These are phyloP conservation scores for Heteromurus nitidus DNA, from an alignment of 2,888 invertebrate species.

Conservation along the genomic window DNA sequence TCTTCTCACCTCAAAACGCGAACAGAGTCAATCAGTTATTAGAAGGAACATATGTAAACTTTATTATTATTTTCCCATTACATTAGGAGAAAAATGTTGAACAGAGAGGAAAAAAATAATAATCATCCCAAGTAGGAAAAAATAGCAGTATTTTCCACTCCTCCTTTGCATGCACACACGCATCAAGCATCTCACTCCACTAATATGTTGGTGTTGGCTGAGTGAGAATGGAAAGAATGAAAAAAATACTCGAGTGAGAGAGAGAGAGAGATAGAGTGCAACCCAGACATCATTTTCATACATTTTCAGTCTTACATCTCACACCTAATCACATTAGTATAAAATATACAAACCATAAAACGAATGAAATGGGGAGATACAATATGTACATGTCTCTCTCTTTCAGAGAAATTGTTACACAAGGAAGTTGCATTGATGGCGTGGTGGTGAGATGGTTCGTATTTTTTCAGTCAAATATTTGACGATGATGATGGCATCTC, in stretches of 20 bases:
- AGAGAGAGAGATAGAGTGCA: background rate
- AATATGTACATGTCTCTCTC: too few relatives aligned
- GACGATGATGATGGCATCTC: conserved; percentile 15
- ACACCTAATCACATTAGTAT: conserved; percentile 28
- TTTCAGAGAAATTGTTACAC: background rate
- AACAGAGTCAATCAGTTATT: conserved; percentile 9
- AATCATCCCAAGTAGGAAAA: background rate
- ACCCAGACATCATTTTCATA: too few relatives aligned
- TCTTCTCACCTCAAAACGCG: too few relatives aligned
- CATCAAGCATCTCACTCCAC: too few relatives aligned
- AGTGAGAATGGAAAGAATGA: background rate
- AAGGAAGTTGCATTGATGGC: background rate
- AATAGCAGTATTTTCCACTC: background rate
- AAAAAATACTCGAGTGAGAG: too few relatives aligned
- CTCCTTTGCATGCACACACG: background rate
- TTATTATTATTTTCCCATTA: conserved; percentile 13
- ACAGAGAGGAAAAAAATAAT: background rate
- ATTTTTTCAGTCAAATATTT: conserved; percentile 1
- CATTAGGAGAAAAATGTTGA: background rate
- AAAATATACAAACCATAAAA: conserved; percentile 25
- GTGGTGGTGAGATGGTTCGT: too few relatives aligned
- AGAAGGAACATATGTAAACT: conserved; percentile 10
- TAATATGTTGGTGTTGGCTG: background rate
- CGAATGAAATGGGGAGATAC: background rate
- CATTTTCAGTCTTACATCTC: conserved; percentile 11